Percentiles rank a stretch among this genome's conserved stretches.
Conservation (phyloP, 2,888 invertebrate species). For the Volucella inflata region DNA sequence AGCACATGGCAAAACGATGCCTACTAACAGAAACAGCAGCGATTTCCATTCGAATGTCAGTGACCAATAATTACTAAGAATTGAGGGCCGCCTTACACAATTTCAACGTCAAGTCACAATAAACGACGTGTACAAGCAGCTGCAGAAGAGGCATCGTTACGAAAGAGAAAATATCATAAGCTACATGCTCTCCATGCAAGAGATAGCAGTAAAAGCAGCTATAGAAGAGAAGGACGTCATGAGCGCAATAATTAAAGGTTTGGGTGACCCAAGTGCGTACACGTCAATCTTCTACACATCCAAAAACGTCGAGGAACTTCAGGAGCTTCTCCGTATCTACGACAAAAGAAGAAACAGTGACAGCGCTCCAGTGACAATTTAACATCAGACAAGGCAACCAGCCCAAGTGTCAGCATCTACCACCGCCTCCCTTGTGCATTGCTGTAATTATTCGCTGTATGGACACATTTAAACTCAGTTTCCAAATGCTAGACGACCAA, state of each 20-base stretch:
- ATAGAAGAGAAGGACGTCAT: constrained; percentile 1
- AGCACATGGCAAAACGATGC: neutral
- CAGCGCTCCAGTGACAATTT: neutral
- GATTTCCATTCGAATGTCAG: neutral
- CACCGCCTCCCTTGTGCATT: no score
- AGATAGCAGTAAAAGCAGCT: constrained; percentile 3
- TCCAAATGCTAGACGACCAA: no score
- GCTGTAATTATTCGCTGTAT: no score
- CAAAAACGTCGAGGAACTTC: constrained; percentile 2
- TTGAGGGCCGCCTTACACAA: no score
- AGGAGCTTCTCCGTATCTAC: constrained; percentile 1
- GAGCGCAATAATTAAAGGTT: constrained; percentile 3
- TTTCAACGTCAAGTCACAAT: no score
- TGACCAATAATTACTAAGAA: neutral
- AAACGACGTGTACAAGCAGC: no score
- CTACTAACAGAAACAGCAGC: neutral
- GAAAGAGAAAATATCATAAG: constrained; percentile 10
- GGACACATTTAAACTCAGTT: no score
- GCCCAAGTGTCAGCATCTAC: no score
- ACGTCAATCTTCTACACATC: neutral
- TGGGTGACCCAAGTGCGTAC: neutral
- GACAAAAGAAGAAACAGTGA: constrained; percentile 1
- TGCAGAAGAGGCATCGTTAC: neutral
- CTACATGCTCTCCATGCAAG: constrained; percentile 17
- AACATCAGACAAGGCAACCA: neutral